Conservation (phyloP, 2,797 vertebrate genomes). For the Thalassophryne amazonica region DNA sequence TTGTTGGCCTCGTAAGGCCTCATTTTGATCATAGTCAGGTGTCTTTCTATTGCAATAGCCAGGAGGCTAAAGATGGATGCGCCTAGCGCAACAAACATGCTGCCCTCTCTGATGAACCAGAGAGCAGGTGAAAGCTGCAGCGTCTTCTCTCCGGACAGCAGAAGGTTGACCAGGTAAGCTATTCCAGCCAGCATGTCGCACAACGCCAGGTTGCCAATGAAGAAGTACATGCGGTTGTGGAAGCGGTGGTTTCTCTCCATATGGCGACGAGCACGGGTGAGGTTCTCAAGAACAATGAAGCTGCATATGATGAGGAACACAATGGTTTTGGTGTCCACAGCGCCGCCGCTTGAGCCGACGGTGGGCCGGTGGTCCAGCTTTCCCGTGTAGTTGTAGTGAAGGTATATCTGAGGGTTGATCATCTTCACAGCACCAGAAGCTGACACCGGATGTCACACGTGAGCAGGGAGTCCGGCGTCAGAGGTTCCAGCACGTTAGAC, state of each 20-base stretch:
- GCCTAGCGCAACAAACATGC: slow-evolving; percentile 91
- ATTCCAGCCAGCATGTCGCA: slow-evolving; percentile 92
- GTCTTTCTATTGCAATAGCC: slow-evolving; percentile 93
- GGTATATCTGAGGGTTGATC: slow-evolving; percentile 57
- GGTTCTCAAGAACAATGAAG: slow-evolving; percentile 92
- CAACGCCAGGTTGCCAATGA: slow-evolving; percentile 94
- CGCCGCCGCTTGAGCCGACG: slow-evolving; percentile 22
- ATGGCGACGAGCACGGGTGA: slow-evolving; percentile 92
- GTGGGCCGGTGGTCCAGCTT: slow-evolving; percentile 79
- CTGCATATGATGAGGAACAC: slow-evolving; percentile 85
- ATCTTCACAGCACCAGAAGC: slow-evolving; percentile 42
- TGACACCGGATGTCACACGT: slow-evolving; percentile 54
- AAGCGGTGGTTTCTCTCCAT: slow-evolving; percentile 94
- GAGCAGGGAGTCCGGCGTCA: slow-evolving; percentile 21
- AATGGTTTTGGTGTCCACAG: slow-evolving; percentile 68
- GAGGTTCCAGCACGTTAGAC: slow-evolving; percentile 17
- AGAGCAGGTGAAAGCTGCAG: slow-evolving; percentile 82
- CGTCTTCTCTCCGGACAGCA: slow-evolving; percentile 90
- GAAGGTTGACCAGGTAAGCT: slow-evolving; percentile 88
- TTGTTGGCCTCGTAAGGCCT: slow-evolving; percentile 91
- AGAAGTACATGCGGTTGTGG: slow-evolving; percentile 98
- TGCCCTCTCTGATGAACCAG: slow-evolving; percentile 94
- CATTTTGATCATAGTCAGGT: slow-evolving; percentile 99
- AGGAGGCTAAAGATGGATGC: slow-evolving; percentile 93
- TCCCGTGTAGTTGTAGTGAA: slow-evolving; percentile 91